These are phyloP conservation scores for Drosophila pseudotalamancana DNA, from an alignment of 2,888 invertebrate genomes.

Conservation along the genomic window DNA sequence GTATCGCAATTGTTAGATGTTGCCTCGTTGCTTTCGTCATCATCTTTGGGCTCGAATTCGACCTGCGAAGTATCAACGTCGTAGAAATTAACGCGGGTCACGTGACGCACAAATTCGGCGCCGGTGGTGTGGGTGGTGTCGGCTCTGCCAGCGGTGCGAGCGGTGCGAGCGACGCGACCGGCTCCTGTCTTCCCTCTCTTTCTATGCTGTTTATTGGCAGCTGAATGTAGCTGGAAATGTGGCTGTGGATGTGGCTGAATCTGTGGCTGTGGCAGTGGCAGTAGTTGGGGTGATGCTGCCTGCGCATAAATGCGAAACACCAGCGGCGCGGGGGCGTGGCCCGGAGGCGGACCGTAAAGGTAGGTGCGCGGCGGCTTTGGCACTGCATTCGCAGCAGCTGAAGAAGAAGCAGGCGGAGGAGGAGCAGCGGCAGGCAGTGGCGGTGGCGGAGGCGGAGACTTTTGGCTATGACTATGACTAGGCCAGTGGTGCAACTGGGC, in stretches of 20 bases:
- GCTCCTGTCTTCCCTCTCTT: background rate
- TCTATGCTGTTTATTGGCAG: constrained; percentile 8
- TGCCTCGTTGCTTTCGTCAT: constrained; percentile 86
- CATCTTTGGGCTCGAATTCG: constrained; percentile 86
- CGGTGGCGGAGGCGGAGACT: constrained; percentile 12
- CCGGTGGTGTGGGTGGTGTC: constrained; percentile 12
- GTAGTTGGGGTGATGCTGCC: constrained; percentile 10
- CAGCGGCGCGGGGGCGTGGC: constrained; percentile 32
- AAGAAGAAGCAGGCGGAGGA: constrained; percentile 12
- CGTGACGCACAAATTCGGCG: constrained; percentile 83
- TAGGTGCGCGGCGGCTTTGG: constrained; percentile 82
- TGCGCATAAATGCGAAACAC: constrained; percentile 59
- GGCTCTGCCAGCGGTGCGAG: constrained; percentile 2
- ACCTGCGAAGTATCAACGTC: constrained; percentile 85
- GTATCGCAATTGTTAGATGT: constrained; percentile 91
- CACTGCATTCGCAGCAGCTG: constrained; percentile 70
- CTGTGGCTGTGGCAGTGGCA: constrained; percentile 22
- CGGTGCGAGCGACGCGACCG: background rate
- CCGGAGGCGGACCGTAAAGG: constrained; percentile 17
- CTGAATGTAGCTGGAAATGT: constrained; percentile 11
- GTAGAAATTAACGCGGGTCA: constrained; percentile 85
- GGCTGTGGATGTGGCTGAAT: constrained; percentile 4
- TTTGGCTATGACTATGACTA: constrained; percentile 71
- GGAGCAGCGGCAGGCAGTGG: constrained; percentile 7
- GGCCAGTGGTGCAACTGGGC: constrained; percentile 42